Base-by-base conservation (phyloP, 2,113 vertebrate genomes). In the Ceyx melanurus region DNA sequence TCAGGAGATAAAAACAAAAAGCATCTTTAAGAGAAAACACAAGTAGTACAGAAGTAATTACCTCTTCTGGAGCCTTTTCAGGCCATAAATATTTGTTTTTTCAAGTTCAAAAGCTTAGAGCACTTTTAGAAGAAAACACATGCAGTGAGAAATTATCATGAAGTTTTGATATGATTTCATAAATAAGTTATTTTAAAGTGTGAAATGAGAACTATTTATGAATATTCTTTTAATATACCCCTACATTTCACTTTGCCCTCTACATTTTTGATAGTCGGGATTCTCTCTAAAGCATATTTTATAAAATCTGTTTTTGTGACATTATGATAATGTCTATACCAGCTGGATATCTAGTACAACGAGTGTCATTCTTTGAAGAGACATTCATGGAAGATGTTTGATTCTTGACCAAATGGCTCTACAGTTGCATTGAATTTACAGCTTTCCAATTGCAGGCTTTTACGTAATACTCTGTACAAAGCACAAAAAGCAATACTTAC, bases 341-440 rank as follows among this genome's bases (percentile, higher is more conserved):
- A 96, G 93, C 91, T 93, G 93, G 81, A 76, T 89, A 82, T 89
- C 91, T 94, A 76, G 85, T 87, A 94, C 78, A 89, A 91, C 26
- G 13, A 92, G 78, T 92, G 70, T 93, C 85, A 58, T 89, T 92
- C 74, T 94, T 92, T 84, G 57, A 84, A 46, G 42, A 95, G 81
- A 65, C 29, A 71, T 90, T 87, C 43, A 31, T 83, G 66, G 60
- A 82, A 65, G 78, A 89, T 89, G 28, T 50, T 92, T 89, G 74
- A 82, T 93, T 87, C 74, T 92, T 96, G 95, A 95, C 89, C 89
- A 93, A 94, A 91, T 89, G 82, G 58, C 43, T 89, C 84, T 90
- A 75, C 66, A 89, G 81, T 12, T 53, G 23, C 21, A 53, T n/a
- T 89, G 13, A 40, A 67, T 82, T 82, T 91, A 50, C 29, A 94